Evolutionary conservation across 2,113 vertebrate genomes (phyloP).

Genomic region (Micromys minutus): DNA sequence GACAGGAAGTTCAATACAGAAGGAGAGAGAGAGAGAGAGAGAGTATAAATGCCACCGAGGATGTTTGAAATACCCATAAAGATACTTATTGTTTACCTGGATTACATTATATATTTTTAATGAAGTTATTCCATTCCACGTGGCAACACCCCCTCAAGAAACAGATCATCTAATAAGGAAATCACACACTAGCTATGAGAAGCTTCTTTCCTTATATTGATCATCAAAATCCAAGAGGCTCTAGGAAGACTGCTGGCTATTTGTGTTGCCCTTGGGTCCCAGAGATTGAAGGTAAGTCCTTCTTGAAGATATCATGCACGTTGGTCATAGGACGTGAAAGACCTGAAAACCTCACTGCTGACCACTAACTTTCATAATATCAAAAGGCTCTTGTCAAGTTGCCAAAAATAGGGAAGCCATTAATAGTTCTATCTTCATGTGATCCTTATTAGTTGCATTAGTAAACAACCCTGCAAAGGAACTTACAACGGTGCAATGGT

Average conservation of each 20-base stretch:
- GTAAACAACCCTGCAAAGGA: neutral
- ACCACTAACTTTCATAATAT: no score
- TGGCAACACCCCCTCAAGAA: neutral
- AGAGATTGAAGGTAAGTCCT: neutral
- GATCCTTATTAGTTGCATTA: neutral
- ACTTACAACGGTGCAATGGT: neutral
- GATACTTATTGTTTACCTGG: neutral
- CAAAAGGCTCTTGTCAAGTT: neutral
- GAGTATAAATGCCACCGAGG: neutral
- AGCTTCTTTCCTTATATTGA: neutral
- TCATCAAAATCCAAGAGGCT: neutral
- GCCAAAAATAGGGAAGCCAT: neutral
- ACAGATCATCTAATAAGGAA: neutral
- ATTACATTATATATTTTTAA: neutral
- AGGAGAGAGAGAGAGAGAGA: neutral
- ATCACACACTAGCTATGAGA: neutral
- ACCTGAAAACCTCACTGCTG: neutral
- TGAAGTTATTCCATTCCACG: neutral
- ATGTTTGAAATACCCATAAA: neutral
- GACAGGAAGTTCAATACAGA: neutral
- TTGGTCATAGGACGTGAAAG: neutral
- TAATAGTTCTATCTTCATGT: neutral
- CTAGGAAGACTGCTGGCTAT: neutral
- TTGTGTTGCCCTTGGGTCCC: neutral
- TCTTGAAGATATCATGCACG: neutral